Percentiles rank a stretch among this genome's conserved stretches.
These are phyloP conservation scores for Lutraria rhynchaena DNA, from an alignment of 1,140 invertebrate species.

Conservation along the genomic window DNA sequence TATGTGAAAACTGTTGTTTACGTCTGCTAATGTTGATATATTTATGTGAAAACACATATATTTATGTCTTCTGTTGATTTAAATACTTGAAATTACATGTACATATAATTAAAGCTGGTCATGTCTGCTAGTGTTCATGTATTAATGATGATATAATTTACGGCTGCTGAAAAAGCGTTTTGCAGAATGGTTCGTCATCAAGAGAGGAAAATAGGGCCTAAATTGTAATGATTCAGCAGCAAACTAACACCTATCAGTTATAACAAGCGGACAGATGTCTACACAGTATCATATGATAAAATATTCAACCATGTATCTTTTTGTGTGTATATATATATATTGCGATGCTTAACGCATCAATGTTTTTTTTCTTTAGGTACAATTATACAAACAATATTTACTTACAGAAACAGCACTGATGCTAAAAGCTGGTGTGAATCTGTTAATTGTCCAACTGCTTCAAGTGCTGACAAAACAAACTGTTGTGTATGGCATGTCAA, in stretches of 20 bases:
- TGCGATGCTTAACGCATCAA: background rate
- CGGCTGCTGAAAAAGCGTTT: too few species aligned
- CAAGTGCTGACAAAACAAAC: slow-evolving; percentile 64
- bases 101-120: too few species aligned
- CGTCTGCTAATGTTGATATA: too few species aligned
- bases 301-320: background rate
- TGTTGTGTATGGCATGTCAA: slow-evolving; percentile 78
- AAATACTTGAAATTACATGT: too few species aligned
- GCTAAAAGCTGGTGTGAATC: slow-evolving; percentile 71
- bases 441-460: slow-evolving; percentile 62
- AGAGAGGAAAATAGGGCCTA: too few species aligned
- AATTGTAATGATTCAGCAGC: background rate
- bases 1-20: too few species aligned
- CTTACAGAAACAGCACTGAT: slow-evolving; percentile 51
- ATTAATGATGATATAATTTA: too few species aligned
- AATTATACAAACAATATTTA: background rate
- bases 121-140: too few species aligned
- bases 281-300: background rate
- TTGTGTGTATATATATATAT: background rate
- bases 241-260: background rate
- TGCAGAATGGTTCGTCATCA: too few species aligned
- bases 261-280: background rate
- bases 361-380: background rate
- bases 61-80: too few species aligned
- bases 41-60: too few species aligned